phyloP scores from a whole-genome alignment of 2,888 invertebrate genomes.

The Drosophila kanekoi region DNA sequence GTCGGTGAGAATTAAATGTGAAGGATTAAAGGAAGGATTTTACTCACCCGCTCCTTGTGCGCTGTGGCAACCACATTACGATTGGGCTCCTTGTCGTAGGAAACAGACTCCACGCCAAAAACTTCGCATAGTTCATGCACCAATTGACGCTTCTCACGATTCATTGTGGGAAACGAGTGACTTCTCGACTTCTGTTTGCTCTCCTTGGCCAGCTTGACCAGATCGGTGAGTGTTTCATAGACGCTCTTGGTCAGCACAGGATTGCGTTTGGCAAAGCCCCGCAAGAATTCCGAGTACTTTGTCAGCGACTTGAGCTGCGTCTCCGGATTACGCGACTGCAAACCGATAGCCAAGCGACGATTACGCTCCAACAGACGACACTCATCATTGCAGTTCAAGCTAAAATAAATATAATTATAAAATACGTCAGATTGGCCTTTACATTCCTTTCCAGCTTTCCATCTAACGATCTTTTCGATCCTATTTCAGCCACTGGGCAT shows the following conservation, averaged over 20 bases:
- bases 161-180: constrained; percentile 97
- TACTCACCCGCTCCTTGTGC: constrained; percentile 89
- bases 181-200: constrained; percentile 93
- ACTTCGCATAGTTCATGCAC: constrained; percentile 97
- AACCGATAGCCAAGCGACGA: constrained; percentile 93
- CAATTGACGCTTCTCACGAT: constrained; percentile 95
- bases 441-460: too few species aligned
- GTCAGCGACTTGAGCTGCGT: constrained; percentile 90
- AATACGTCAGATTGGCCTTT: too few species aligned
- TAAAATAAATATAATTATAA: constrained; percentile 71
- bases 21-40: not conserved
- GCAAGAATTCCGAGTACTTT: constrained; percentile 94
- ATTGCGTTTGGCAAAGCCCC: constrained; percentile 93
- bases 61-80: constrained; percentile 98
- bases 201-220: constrained; percentile 95
- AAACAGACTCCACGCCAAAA: constrained; percentile 97
- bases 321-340: constrained; percentile 97
- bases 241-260: constrained; percentile 92
- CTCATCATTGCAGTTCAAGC: constrained; percentile 96
- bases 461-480: too few species aligned
- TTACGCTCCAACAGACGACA: constrained; percentile 95
- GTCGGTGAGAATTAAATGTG: not conserved
- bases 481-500: too few species aligned
- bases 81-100: constrained; percentile 98
- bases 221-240: constrained; percentile 93